Conservation (phyloP, 2,797 vertebrate species). For the Argya squamiceps region DNA sequence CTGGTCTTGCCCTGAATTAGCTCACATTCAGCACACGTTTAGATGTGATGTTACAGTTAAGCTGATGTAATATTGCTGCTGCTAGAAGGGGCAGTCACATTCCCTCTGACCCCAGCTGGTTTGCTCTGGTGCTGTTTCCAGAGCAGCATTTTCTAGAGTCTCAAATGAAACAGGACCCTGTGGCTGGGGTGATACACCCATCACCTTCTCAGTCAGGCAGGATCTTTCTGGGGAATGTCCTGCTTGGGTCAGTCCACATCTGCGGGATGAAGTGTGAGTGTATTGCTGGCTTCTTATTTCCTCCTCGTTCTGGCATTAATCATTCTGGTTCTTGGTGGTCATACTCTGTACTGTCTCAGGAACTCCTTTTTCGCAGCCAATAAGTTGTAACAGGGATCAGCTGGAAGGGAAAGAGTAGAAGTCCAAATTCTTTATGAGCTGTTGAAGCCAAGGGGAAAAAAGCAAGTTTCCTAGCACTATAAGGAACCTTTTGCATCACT, state of each 20-base stretch:
- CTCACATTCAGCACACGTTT: neutral
- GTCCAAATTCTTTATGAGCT: slow-evolving; percentile 52
- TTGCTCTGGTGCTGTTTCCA: neutral
- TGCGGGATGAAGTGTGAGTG: neutral
- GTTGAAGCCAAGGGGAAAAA: slow-evolving; percentile 14
- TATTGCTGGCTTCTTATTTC: slow-evolving; percentile 27
- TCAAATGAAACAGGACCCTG: neutral
- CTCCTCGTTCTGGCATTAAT: slow-evolving; percentile 13
- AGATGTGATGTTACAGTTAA: neutral
- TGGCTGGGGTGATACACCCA: neutral
- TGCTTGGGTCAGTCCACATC: neutral
- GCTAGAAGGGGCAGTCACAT: neutral
- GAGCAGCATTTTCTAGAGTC: neutral
- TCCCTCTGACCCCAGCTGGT: neutral
- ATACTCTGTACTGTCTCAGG: slow-evolving; percentile 38
- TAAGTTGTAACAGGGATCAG: slow-evolving; percentile 51
- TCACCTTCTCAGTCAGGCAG: neutral
- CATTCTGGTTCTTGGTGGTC: slow-evolving; percentile 22
- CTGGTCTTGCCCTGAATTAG: neutral
- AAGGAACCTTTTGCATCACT: neutral
- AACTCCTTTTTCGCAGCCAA: slow-evolving; percentile 49
- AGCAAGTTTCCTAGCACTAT: neutral
- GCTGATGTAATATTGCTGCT: neutral
- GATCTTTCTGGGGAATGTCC: neutral
- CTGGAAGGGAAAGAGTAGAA: slow-evolving; percentile 29